Evolutionary conservation across 2,797 vertebrate species (phyloP).

Genomic region (Crenichthys baileyi): DNA sequence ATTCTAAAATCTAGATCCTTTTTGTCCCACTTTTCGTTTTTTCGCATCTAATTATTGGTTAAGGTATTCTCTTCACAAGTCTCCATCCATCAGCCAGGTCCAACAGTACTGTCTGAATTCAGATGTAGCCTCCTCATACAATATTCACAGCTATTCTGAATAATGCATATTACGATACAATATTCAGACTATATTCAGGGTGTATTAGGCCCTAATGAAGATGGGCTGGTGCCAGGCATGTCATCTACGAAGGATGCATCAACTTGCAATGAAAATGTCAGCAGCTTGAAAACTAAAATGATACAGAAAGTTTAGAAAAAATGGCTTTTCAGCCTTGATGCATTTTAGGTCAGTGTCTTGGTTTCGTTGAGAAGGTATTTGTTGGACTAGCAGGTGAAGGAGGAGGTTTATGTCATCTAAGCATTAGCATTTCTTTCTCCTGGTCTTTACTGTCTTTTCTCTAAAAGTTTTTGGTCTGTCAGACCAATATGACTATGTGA

Average conservation of each 20-base stretch:
- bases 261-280: neutral
- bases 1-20: neutral
- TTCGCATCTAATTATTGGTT: conserved; percentile 24
- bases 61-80: conserved; percentile 19
- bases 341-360: neutral
- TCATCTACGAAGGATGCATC: conserved; percentile 8
- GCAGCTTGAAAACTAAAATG: neutral
- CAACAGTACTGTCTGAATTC: conserved; percentile 34
- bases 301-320: neutral
- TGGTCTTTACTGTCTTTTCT: too few species aligned
- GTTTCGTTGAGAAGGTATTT: neutral
- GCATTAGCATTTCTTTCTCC: too few species aligned
- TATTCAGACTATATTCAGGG: conserved; percentile 47
- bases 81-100: conserved; percentile 19
- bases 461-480: neutral
- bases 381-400: neutral
- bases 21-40: conserved; percentile 8
- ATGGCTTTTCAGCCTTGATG: too few species aligned
- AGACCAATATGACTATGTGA: too few species aligned
- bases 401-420: neutral
- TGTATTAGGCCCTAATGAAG: conserved; percentile 41
- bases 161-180: conserved; percentile 36
- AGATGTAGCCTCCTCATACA: conserved; percentile 49
- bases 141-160: conserved; percentile 47
- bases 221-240: conserved; percentile 19